phyloP scores from a whole-genome alignment of 2,888 invertebrate genomes.

The Scrobipalpa atriplicella region DNA sequence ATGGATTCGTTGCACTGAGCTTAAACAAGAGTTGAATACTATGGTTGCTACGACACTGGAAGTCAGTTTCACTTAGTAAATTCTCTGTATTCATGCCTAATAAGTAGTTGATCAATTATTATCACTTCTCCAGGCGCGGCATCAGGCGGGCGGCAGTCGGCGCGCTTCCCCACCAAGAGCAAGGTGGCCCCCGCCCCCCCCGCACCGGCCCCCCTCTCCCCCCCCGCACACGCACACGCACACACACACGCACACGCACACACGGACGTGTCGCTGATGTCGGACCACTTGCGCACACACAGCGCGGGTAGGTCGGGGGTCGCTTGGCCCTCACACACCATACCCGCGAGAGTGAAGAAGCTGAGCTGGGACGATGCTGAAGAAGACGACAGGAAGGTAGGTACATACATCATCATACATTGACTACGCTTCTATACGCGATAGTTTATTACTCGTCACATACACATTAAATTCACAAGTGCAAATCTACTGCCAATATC shows the following conservation, averaged over 20 bases:
- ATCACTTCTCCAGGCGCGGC: slow-evolving; percentile 32
- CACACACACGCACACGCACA: slow-evolving; percentile 36
- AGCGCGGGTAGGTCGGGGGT: slow-evolving; percentile 69
- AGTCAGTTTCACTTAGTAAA: too few species aligned
- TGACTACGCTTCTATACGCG: neutral
- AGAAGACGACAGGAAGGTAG: slow-evolving; percentile 35
- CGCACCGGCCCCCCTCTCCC: slow-evolving; percentile 61
- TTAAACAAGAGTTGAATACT: too few species aligned
- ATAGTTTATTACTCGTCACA: too few species aligned
- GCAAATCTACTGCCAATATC: too few species aligned
- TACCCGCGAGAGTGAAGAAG: slow-evolving; percentile 89
- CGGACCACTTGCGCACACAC: slow-evolving; percentile 64
- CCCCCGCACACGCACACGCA: slow-evolving; percentile 64
- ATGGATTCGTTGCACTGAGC: too few species aligned
- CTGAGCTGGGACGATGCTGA: slow-evolving; percentile 85
- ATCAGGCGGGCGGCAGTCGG: slow-evolving; percentile 46
- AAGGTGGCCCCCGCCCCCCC: slow-evolving; percentile 66
- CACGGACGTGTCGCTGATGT: slow-evolving; percentile 59
- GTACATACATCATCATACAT: neutral
- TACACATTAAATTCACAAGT: too few species aligned
- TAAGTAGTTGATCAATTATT: too few species aligned
- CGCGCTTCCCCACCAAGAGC: slow-evolving; percentile 52
- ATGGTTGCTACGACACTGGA: too few species aligned
- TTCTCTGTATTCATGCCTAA: too few species aligned
- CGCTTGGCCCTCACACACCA: slow-evolving; percentile 86